Conservation (phyloP, 2,113 vertebrate genomes). For the Artemisiospiza belli region DNA sequence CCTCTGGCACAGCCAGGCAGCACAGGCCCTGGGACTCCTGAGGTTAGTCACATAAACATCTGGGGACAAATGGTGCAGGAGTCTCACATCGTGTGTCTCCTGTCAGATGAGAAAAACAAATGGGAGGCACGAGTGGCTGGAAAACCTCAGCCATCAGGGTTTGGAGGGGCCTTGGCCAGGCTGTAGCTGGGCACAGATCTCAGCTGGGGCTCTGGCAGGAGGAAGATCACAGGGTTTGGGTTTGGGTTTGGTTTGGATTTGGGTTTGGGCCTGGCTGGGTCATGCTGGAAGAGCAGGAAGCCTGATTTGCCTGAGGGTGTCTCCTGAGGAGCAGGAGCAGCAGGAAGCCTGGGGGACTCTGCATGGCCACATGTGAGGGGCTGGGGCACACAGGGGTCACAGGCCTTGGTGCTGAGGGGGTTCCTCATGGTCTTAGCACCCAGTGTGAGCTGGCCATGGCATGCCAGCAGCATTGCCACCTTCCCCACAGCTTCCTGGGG, state of each 20-base stretch:
- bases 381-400: rapidly evolving
- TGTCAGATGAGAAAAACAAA: neutral
- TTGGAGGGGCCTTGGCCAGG: neutral
- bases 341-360: neutral
- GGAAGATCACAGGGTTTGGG: neutral
- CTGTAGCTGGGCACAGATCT: neutral
- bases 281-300: neutral
- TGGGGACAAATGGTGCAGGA: neutral
- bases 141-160: neutral
- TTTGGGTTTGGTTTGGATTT: neutral
- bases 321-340: neutral
- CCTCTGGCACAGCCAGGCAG: neutral
- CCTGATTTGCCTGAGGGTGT: too few relatives aligned
- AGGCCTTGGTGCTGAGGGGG: neutral
- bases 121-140: neutral
- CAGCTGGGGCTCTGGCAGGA: neutral
- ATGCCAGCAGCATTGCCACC: neutral
- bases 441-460: neutral
- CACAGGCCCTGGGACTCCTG: rapidly evolving
- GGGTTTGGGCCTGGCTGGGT: neutral
- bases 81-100: neutral
- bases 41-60: neutral
- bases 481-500: too few relatives aligned
- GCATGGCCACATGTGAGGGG: neutral
- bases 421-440: neutral